A percentile compares a stretch with the other conserved stretches of the same genome.
Conservation (phyloP, 2,113 vertebrate genomes). For the Lycocorax pyrrhopterus region DNA sequence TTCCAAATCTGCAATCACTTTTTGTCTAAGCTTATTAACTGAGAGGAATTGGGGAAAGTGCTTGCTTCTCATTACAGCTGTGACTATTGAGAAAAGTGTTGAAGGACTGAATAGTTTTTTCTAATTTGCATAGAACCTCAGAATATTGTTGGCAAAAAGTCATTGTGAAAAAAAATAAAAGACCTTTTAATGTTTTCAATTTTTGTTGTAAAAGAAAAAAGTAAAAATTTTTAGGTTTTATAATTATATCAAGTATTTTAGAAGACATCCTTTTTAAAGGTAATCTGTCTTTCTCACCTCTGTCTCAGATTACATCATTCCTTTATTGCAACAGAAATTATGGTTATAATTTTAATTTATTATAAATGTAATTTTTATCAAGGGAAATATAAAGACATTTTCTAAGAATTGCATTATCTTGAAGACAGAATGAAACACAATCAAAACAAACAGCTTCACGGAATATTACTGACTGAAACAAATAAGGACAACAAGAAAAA, state of each 20-base stretch:
- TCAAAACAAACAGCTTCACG: not conserved
- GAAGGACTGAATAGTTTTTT: not conserved
- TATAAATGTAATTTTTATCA: not conserved
- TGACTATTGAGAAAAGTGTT: not conserved
- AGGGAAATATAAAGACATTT: not conserved
- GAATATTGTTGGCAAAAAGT: not conserved
- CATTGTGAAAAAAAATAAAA: not conserved
- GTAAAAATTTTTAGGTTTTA: not conserved
- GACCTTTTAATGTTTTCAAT: rapidly evolving
- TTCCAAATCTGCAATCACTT: not conserved
- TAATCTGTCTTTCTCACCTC: not conserved
- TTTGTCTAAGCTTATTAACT: not conserved
- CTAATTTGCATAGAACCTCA: not conserved
- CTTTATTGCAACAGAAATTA: not conserved
- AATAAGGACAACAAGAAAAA: not conserved
- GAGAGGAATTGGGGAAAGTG: not conserved
- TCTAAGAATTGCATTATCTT: not conserved
- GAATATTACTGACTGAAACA: not conserved
- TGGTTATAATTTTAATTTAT: not conserved
- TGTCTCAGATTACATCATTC: not conserved
- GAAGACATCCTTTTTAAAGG: not conserved
- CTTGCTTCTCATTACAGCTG: not conserved
- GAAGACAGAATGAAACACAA: not conserved
- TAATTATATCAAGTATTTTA: not conserved
- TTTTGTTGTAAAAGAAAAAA: not conserved